Conservation (phyloP, 2,888 invertebrate species). For the Ctenicera cuprea region DNA sequence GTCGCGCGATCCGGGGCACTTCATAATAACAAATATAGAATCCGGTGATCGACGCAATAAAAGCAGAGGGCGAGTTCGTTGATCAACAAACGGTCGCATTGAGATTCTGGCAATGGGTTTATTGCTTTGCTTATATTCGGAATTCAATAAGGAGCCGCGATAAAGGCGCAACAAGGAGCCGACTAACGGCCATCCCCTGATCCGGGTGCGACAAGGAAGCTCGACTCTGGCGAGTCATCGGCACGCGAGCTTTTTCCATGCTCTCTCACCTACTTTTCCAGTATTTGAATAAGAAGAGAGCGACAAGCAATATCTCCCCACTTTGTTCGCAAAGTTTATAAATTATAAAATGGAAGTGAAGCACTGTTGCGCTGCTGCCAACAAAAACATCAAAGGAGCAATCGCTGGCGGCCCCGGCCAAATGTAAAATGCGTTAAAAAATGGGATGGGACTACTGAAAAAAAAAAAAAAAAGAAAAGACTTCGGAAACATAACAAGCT, state of each 20-base stretch:
- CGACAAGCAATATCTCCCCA: constrained; percentile 35
- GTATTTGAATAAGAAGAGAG: constrained; percentile 51
- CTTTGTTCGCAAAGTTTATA: constrained; percentile 44
- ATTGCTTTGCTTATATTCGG: constrained; percentile 71
- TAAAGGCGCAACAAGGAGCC: constrained; percentile 65
- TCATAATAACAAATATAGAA: constrained; percentile 54
- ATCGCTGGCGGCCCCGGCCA: background rate
- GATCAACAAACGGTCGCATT: constrained; percentile 68
- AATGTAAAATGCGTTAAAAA: background rate
- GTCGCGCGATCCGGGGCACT: constrained; percentile 13
- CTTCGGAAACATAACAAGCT: no score
- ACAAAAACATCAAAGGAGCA: constrained; percentile 34
- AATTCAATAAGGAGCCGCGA: constrained; percentile 69
- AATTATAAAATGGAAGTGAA: constrained; percentile 37
- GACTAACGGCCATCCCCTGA: constrained; percentile 57
- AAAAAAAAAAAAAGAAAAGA: background rate
- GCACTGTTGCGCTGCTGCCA: constrained; percentile 8
- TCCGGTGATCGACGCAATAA: constrained; percentile 61
- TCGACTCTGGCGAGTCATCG: constrained; percentile 38
- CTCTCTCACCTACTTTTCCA: constrained; percentile 47
- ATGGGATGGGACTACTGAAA: background rate
- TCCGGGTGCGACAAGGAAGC: constrained; percentile 57
- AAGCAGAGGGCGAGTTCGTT: constrained; percentile 61
- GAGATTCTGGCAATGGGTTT: constrained; percentile 70
- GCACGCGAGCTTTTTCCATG: constrained; percentile 42